Conservation (phyloP, 2,888 invertebrate genomes). For the Scaptomyza tumidula region DNA sequence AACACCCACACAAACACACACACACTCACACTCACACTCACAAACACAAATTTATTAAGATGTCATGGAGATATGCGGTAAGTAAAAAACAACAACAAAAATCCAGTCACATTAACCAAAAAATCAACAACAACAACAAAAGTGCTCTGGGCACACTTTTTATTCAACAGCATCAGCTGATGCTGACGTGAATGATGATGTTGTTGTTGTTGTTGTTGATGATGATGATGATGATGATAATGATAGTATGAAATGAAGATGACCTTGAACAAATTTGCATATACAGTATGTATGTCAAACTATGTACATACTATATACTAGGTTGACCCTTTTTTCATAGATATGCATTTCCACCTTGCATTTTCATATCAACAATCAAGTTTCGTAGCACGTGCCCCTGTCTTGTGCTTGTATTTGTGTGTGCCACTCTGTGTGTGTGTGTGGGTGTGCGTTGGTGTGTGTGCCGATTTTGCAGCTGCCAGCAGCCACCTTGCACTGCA, state of each 20-base stretch:
- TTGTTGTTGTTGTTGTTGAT: too few species aligned
- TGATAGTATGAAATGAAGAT: not conserved
- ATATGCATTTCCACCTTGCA: not conserved
- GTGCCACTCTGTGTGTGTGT: conserved; percentile 1
- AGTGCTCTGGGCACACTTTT: conserved; percentile 25
- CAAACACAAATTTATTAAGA: conserved; percentile 56
- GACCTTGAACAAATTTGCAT: conserved; percentile 55
- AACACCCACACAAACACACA: conserved; percentile 18
- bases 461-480: conserved; percentile 54
- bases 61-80: conserved; percentile 84
- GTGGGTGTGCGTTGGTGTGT: conserved; percentile 20
- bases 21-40: conserved; percentile 18
- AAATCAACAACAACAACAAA: not conserved
- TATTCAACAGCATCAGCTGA: conserved; percentile 36
- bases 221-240: conserved; percentile 37
- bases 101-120: not conserved
- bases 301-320: too few species aligned
- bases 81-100: conserved; percentile 39
- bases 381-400: not conserved
- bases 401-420: conserved; percentile 3
- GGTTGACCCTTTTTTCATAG: conserved; percentile 55
- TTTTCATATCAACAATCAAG: conserved; percentile 17
- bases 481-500: conserved; percentile 33
- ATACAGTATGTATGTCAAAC: not conserved
- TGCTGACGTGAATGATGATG: conserved; percentile 30